Evolutionary conservation across 2,113 vertebrate genomes (phyloP), one percentile per base, ranked within the genome.

Genomic region (Miniopterus natalensis): DNA sequence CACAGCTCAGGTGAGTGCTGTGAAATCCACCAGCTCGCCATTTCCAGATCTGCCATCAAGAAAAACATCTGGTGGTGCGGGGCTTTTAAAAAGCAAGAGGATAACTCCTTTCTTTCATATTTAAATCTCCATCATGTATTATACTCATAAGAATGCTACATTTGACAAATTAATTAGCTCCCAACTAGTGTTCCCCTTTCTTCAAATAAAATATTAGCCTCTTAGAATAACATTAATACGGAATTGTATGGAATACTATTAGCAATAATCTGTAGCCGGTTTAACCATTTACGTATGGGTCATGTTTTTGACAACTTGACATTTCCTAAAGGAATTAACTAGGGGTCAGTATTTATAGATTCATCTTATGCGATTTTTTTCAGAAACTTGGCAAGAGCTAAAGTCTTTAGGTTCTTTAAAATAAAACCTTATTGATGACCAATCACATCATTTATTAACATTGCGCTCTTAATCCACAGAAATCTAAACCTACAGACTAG

Each of bases 391-490:
- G 96, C 92, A 20, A 93, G 97, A 97, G 97, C 95, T 84, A 97
- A 98, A 97, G 90, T 40, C 84, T 94, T 97, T 97, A 98, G 97
- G 97, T 98, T 98, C 96, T 97, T 95, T 97, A 92, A 97, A 98
- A 95, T 97, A 97, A 97, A 97, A 97, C 83, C 73, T 51, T 92
- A 78, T 93, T 91, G 80, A 71, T 93, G 90, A 4, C 92, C 96
- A 98, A 12, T 88, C 96, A 97, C 88, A 71, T 96, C 96, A 94
- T 95, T 90, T 88, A 97, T 97, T 96, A 97, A 97, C 92, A 94
- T 95, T 98, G 97, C 97, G 96, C 97, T 98, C 96, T 97, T 96
- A 97, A 97, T 97, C 95, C 97, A 20, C 47, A 88, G 88, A 74
- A 83, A 97, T 95, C 71, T 84, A 87, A 74, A 66, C 47, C 36